Percentiles rank a stretch among this genome's conserved stretches.
Evolutionary conservation across 2,888 invertebrate species (phyloP).

Genomic region (Tipula vernalis): DNA sequence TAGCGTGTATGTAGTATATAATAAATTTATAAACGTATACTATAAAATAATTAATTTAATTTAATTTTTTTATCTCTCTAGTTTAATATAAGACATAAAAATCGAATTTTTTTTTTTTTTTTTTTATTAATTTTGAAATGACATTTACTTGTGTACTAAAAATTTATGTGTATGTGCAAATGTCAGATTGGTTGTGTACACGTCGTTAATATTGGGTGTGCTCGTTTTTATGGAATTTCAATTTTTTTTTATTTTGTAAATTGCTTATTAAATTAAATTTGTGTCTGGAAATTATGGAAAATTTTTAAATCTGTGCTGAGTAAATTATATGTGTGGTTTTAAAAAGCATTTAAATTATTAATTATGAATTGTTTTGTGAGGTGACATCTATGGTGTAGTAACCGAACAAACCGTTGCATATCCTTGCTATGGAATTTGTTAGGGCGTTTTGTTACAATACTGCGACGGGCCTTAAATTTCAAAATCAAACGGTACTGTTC

Average conservation of each 20-base stretch:
- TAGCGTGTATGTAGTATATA: not conserved
- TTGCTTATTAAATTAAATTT: too few species aligned
- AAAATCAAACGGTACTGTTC: too few species aligned
- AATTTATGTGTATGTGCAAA: not conserved
- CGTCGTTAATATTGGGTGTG: not conserved
- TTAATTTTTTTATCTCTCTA: not conserved
- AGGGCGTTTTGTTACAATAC: too few species aligned
- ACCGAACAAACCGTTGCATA: too few species aligned
- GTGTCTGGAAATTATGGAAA: too few species aligned
- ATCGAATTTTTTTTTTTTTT: not conserved
- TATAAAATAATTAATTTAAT: not conserved
- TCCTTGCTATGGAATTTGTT: too few species aligned
- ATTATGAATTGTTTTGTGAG: too few species aligned
- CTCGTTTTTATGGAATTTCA: not conserved
- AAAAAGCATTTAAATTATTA: too few species aligned
- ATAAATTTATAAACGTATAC: not conserved
- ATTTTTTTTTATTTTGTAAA: not conserved
- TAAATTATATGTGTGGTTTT: too few species aligned
- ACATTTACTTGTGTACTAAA: not conserved
- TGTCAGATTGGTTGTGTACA: constrained; percentile 9
- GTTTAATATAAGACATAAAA: not conserved
- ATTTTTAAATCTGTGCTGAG: too few species aligned
- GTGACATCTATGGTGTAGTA: too few species aligned
- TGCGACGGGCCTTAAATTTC: too few species aligned
- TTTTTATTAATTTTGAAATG: not conserved